phyloP scores from a whole-genome alignment of 2,113 vertebrate species.

The Malurus alboscapulatus region DNA sequence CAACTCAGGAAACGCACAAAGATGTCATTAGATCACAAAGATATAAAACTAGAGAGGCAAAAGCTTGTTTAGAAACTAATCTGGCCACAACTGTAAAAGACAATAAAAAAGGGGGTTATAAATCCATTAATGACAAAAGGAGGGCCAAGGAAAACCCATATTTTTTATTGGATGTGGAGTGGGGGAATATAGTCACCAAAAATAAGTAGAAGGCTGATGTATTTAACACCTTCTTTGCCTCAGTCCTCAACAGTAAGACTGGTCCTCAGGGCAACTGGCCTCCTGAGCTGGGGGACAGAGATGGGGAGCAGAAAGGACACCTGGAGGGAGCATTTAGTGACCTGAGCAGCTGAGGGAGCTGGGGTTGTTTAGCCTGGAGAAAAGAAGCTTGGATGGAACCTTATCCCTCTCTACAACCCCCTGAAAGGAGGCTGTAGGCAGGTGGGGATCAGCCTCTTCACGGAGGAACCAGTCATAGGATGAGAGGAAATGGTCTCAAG shows the following conservation, averaged over 20 bases:
- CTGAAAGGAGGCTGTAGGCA: neutral
- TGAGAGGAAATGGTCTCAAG: neutral
- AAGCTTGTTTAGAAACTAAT: neutral
- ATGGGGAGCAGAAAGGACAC: no score
- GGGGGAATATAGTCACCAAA: neutral
- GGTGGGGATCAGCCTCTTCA: neutral
- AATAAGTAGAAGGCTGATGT: neutral
- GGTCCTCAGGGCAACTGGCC: no score
- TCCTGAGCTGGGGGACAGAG: neutral
- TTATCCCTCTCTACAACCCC: neutral
- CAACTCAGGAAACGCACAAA: neutral
- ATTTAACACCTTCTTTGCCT: neutral
- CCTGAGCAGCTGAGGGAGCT: neutral
- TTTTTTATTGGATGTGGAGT: neutral
- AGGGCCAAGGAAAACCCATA: neutral
- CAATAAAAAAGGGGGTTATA: neutral
- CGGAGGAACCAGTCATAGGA: neutral
- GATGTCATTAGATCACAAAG: neutral
- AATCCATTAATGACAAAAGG: neutral
- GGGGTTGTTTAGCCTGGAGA: neutral
- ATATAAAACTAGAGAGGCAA: neutral
- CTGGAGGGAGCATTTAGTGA: neutral
- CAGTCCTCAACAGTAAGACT: neutral
- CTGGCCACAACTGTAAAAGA: neutral
- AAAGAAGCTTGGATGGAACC: neutral